Percentiles rank a stretch among this genome's conserved stretches.
phyloP scores from a whole-genome alignment of 2,113 vertebrate species.

The Mugil cephalus region DNA sequence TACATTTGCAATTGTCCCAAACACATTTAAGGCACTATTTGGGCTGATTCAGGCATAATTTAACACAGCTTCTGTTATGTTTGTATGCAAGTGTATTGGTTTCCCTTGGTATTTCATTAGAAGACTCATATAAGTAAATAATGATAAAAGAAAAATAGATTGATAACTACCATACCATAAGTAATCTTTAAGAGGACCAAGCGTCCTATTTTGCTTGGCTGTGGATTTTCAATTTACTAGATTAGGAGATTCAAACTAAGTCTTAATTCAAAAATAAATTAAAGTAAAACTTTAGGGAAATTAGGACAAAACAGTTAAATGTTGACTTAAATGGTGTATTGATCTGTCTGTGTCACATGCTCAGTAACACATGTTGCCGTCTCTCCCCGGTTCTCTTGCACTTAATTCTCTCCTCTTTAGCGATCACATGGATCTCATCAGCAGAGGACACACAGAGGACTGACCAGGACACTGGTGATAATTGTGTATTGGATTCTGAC shows the following conservation, averaged over 20 bases:
- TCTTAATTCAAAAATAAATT: neutral
- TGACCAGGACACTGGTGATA: slow-evolving; percentile 49
- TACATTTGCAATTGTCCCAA: too few relatives aligned
- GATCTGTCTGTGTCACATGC: neutral
- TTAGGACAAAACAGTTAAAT: neutral
- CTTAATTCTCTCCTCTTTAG: slow-evolving; percentile 35
- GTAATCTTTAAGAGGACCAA: slow-evolving; percentile 4
- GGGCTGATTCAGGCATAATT: too few relatives aligned
- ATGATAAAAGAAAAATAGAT: slow-evolving; percentile 14
- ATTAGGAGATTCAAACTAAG: neutral
- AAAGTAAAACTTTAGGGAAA: neutral
- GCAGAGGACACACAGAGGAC: slow-evolving; percentile 50
- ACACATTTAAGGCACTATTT: too few relatives aligned
- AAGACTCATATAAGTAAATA: slow-evolving; percentile 7
- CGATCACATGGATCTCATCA: slow-evolving; percentile 36
- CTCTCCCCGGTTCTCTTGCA: neutral
- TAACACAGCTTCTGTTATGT: too few relatives aligned
- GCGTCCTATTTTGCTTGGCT: neutral
- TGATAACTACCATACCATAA: too few relatives aligned
- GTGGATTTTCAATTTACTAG: neutral
- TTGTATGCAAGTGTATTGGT: neutral
- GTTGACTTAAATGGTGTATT: neutral
- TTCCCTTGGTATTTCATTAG: too few relatives aligned
- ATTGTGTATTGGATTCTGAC: slow-evolving; percentile 63
- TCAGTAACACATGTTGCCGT: slow-evolving; percentile 8